Base-by-base conservation (phyloP, 1,140 invertebrate genomes). In the Micrasema longulum region DNA sequence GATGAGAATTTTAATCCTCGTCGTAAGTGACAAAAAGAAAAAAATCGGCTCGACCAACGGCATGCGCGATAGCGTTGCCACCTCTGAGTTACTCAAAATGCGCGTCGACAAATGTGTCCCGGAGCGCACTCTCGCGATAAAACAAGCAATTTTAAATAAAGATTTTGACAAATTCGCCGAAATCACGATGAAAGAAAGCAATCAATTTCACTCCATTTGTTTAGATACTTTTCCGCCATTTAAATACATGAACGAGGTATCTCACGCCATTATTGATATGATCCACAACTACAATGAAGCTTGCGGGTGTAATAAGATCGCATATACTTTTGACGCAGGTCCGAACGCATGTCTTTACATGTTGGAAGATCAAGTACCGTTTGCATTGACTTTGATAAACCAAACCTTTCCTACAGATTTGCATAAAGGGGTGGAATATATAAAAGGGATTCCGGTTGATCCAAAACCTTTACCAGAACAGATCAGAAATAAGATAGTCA, bases 241-340 rank as follows among this genome's bases (percentile, higher is more conserved):
- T 81, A 84, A 91, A 20, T 99, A 99, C 79, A 91, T 98, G 91
- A 98, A 93, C 78, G 92, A 97, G 79, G 86, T 89, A 0, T 98
- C 97, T 2, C 89, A 92, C 78, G 82, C 86, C 35, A 92, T 99
- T 55, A 86, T 93, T 1, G 84, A 92, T 76, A 83, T 98, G 71
- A 86, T 98, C 41, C 95, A 98, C 84, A 79, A 82, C 7, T 97
- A 92, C 78, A 99, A 99, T 82, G 83, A 88, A 20, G 78, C 85
- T 22, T 84, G 80, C 77, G 88, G 89, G 12, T 77, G 81, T 66
- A 81, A 82, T 22, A 92, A 90, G 81, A 92, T 94, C 2, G 95
- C 95, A 3, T 99, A 99, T 80, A 98, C 97, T 22, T 99, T 97
- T 87, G 97, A 99, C 89, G 97, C 97, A 71, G 97, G 97, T 10